Evolutionary conservation across 2,797 vertebrate species (phyloP).

Genomic region (Scomberomorus guttatus): DNA sequence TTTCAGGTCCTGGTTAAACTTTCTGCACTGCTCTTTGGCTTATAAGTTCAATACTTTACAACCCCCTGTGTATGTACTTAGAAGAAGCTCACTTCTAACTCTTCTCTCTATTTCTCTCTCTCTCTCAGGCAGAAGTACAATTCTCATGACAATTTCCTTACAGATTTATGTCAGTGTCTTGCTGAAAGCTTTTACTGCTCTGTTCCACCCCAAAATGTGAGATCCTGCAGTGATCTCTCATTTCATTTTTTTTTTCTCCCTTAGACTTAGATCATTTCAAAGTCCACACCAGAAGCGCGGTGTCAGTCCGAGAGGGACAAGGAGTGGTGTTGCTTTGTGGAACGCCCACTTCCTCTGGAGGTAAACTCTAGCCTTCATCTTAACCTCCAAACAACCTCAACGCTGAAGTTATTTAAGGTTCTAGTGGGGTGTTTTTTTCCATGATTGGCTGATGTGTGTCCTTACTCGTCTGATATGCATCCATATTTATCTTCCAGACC

Average conservation of each 20-base stretch:
- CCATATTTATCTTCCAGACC: conserved; percentile 79
- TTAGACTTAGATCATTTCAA: conserved; percentile 93
- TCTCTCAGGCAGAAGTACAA: conserved; percentile 38
- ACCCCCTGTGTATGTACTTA: neutral
- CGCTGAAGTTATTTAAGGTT: neutral
- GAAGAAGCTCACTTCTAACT: conserved; percentile 10
- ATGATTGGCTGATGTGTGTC: neutral
- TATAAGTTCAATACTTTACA: neutral
- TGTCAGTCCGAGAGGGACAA: conserved; percentile 96
- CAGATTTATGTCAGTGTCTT: conserved; percentile 54
- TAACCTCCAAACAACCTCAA: neutral
- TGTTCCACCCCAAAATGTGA: conserved; percentile 52
- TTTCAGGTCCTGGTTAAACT: conserved; percentile 7
- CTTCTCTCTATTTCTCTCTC: conserved; percentile 14
- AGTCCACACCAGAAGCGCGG: conserved; percentile 90
- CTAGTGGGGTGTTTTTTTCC: neutral
- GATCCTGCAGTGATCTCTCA: conserved; percentile 48
- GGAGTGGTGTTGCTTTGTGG: conserved; percentile 96
- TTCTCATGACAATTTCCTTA: conserved; percentile 60
- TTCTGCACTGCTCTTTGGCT: neutral
- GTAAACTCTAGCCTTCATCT: conserved; percentile 77
- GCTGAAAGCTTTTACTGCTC: conserved; percentile 56
- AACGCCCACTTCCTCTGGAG: conserved; percentile 90
- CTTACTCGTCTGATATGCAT: neutral
- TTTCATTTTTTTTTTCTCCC: conserved; percentile 8